phyloP scores from a whole-genome alignment of 2,797 vertebrate genomes.

The Onychomys torridus region DNA sequence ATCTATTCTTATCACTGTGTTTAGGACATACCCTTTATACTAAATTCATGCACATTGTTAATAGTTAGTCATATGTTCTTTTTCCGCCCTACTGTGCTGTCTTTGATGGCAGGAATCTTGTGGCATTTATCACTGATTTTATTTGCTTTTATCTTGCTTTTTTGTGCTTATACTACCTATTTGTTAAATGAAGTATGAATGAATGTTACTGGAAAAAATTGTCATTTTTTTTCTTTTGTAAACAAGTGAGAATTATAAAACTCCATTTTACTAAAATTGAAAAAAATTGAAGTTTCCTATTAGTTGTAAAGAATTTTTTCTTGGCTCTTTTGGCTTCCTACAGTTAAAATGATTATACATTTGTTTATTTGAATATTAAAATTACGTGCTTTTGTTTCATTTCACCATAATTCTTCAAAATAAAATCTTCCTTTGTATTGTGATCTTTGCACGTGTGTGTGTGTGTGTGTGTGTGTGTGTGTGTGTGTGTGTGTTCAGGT shows the following conservation, averaged over 20 bases:
- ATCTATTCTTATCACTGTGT: neutral
- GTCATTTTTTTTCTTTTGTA: neutral
- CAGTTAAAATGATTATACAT: conserved; percentile 37
- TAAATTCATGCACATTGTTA: neutral
- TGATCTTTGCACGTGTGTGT: neutral
- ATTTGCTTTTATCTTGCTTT: neutral
- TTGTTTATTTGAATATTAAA: conserved; percentile 50
- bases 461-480: neutral
- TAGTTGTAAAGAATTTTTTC: neutral
- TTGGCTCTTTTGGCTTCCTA: neutral
- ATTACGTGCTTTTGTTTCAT: neutral
- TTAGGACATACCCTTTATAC: neutral
- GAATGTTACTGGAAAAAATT: conserved; percentile 9
- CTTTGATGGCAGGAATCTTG: neutral
- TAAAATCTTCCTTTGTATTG: conserved; percentile 54
- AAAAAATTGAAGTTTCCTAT: neutral
- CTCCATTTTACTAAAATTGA: conserved; percentile 17
- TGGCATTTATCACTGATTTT: conserved; percentile 11
- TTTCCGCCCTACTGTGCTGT: neutral
- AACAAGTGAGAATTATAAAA: conserved; percentile 27
- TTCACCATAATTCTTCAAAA: conserved; percentile 20
- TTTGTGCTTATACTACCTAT: conserved; percentile 14
- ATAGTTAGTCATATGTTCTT: neutral
- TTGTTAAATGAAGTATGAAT: conserved; percentile 36
- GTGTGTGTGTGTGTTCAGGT: too few relatives aligned